Conservation (phyloP, 2,888 invertebrate species). For the Syrista parreyssii region DNA sequence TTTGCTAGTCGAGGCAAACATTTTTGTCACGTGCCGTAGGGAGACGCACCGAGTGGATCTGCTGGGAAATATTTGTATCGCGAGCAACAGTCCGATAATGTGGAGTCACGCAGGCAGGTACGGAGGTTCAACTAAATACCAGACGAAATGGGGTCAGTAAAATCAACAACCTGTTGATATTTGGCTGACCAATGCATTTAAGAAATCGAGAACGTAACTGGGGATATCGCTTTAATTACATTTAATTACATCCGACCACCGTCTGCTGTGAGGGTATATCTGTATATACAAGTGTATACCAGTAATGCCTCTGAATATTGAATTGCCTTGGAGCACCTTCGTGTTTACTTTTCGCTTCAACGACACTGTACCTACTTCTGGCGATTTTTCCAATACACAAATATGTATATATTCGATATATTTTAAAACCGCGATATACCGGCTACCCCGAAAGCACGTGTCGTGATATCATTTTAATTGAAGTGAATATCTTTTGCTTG, state of each 20-base stretch:
- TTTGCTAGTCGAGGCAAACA: not conserved
- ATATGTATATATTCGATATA: not conserved
- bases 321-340: not conserved
- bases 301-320: not conserved
- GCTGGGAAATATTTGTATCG: not conserved
- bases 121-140: not conserved
- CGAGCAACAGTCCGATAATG: conserved; percentile 12
- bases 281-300: not conserved
- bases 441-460: not conserved
- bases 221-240: conserved; percentile 24
- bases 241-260: conserved; percentile 25
- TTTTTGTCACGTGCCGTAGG: not conserved
- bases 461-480: not conserved
- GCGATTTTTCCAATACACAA: not conserved
- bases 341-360: not conserved
- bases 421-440: not conserved
- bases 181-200: conserved; percentile 34
- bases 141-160: conserved; percentile 25
- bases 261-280: not conserved
- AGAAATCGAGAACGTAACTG: conserved; percentile 25
- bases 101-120: not conserved
- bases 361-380: not conserved
- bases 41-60: not conserved
- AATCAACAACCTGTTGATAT: conserved; percentile 50
- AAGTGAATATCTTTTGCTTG: no score